Evolutionary conservation across 2,888 invertebrate genomes (phyloP), one percentile per base, ranked within the genome.

Genomic region (Mamestra brassicae): DNA sequence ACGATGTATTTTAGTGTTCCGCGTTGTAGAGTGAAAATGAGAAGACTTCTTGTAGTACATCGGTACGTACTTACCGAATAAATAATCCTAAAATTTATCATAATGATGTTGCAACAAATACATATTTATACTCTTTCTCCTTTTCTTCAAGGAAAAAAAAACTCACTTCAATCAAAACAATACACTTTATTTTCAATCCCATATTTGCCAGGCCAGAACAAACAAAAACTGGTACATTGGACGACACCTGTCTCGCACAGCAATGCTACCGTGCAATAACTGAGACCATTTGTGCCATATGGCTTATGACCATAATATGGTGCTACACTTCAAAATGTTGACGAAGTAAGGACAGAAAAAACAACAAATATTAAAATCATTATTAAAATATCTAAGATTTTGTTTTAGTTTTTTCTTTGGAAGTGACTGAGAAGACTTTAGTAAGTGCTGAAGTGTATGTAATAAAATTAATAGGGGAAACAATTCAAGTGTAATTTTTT

Each of bases 211-310:
- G 26, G 26, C 26, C 26, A 26, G 6, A 6, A 38, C 38, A 7
- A 66, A 87, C 74, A 87, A 87, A 89, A 89, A 88, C 86, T 80
- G 71, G 81, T 84, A 85, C 74, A 81, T 83, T 75, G 71, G 72
- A 82, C 74, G 81, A 80, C 72, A 72, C 57, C 45, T 72, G 70
- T 87, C 85, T 80, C 64, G 76, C 76, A 78, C 64, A 83, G 86
- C 87, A 87, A 89, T 89, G 88, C 89, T 91, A 89, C 91, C 88
- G 89, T 87, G 86, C 86, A 88, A 89, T 91, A 90, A 89, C 87
- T 71, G 81, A 80, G 87, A 78, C 83, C 88, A 87, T 90, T 90
- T 85, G 88, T 69, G 85, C 80, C 88, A 86, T 81, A 87, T 87
- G 86, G 76, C 76, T 68, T 57, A 68, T 54, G 71, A 57, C 83